Evolutionary conservation across 1,140 invertebrate genomes (phyloP).

Genomic region (Lutraria rhynchaena): DNA sequence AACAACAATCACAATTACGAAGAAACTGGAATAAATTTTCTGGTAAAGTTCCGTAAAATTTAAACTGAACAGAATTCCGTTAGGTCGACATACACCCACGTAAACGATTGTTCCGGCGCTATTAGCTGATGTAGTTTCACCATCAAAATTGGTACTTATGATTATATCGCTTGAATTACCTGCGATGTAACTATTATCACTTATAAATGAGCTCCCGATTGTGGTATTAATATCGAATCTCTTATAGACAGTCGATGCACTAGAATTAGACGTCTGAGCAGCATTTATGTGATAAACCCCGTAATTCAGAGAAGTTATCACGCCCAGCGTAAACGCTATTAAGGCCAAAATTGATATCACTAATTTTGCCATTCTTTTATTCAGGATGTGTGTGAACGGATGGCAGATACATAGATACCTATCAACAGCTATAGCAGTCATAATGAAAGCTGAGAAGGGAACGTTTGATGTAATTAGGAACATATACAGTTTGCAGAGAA

Average conservation of each 20-base stretch:
- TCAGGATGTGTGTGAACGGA: constrained; percentile 77
- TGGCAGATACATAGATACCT: constrained; percentile 81
- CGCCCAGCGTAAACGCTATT: constrained; percentile 73
- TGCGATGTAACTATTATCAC: background rate
- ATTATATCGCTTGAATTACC: background rate
- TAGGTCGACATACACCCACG: constrained; percentile 67
- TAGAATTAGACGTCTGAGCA: background rate
- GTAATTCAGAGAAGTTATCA: constrained; percentile 74
- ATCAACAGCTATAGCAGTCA: constrained; percentile 81
- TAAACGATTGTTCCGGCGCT: constrained; percentile 28
- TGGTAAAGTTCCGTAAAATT: constrained; percentile 72
- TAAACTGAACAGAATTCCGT: constrained; percentile 67
- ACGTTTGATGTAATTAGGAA: constrained; percentile 80
- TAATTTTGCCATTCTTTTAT: constrained; percentile 72
- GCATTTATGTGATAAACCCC: constrained; percentile 68
- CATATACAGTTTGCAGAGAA: constrained; percentile 79
- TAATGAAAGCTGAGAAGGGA: constrained; percentile 80
- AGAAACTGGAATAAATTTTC: constrained; percentile 73
- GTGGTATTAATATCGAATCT: too few species aligned
- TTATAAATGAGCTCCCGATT: background rate
- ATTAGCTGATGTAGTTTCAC: background rate
- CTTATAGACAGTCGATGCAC: background rate
- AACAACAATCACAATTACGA: constrained; percentile 68
- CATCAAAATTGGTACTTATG: background rate
- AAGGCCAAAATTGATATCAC: constrained; percentile 70